Evolutionary conservation across 2,888 invertebrate species (phyloP).

Genomic region (Epirrhoe alternata): DNA sequence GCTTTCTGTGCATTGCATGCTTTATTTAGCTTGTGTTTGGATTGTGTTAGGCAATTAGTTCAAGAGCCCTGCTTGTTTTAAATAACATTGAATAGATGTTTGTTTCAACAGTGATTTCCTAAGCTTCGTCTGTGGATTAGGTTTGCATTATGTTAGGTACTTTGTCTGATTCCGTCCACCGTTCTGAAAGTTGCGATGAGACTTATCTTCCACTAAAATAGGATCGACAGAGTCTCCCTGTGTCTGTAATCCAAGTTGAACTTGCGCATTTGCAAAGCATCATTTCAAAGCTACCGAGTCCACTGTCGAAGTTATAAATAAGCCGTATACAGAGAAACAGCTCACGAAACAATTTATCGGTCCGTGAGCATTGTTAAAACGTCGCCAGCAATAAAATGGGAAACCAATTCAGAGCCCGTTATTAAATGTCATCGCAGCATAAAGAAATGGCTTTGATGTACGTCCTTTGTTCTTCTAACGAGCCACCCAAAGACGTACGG

Average conservation of each 20-base stretch:
- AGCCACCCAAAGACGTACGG: constrained; percentile 61
- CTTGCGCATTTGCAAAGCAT: constrained; percentile 7
- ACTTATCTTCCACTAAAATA: background rate
- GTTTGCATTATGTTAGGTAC: no score
- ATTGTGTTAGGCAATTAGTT: constrained; percentile 43
- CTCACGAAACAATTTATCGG: constrained; percentile 49
- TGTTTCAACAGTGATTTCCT: no score
- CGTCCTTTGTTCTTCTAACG: constrained; percentile 74
- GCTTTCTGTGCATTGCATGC: constrained; percentile 33
- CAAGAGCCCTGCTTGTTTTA: constrained; percentile 32
- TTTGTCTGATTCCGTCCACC: background rate
- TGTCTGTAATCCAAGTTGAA: background rate
- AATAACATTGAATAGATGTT: background rate
- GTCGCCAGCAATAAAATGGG: constrained; percentile 61
- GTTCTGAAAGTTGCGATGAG: background rate
- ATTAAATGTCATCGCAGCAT: constrained; percentile 66
- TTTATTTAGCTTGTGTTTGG: constrained; percentile 23
- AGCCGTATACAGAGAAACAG: constrained; percentile 32
- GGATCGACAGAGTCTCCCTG: background rate
- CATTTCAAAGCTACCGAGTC: background rate
- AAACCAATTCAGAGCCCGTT: constrained; percentile 62
- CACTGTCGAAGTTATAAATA: constrained; percentile 15
- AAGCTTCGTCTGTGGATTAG: no score
- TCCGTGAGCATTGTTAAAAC: constrained; percentile 54
- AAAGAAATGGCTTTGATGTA: constrained; percentile 73